Evolutionary conservation across 2,888 invertebrate species (phyloP), one percentile per base, ranked within the genome.

Genomic region (Chydorus sphaericus): DNA sequence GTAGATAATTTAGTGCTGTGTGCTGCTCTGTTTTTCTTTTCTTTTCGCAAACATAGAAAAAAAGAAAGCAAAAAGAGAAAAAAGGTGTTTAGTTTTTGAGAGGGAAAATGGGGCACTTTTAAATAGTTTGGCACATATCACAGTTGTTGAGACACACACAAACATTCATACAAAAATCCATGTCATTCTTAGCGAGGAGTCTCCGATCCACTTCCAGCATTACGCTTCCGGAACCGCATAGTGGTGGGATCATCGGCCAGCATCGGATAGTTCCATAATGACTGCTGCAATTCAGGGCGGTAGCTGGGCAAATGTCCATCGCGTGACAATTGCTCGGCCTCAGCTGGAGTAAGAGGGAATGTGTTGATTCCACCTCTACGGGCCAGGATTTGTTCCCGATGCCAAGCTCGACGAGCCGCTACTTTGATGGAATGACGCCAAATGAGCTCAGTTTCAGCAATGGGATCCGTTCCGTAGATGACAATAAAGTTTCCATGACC

Each of bases 221-320:
- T 56, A 71, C 85, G 85, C 73, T 88, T 89, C 39, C 85, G 78
- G 69, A 92, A 90, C 66, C 85, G 81, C 60, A 96, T 82, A 73
- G 94, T 94, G 74, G 88, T 90, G 7, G 92, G 93, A 74, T 94
- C 94, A 72, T 94, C 94, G 55, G 93, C 89, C 54, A 94, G 76
- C 69, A 93, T 91, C 0, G 93, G 92, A 73, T 91, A 93, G 59
- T 82, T 75, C 63, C 83, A 81, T 31, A 91, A 85, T 68, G 91
- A 89, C 71, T 92, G 90, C 62, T 88, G 83, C 73, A 91, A 93
- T 67, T 90, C 87, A 58, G 87, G 89, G 65, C 90, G 88, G 72
- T 91, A 92, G 64, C 83, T 86, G 36, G 83, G 77, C 57, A 86
- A 85, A 65, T 81, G 82, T 57, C 91, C 91, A 58, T 79, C 77